A percentile compares a stretch with the other conserved stretches of the same genome.
Evolutionary conservation across 2,113 vertebrate genomes (phyloP).

Genomic region (Apistogramma diplotaenia): DNA sequence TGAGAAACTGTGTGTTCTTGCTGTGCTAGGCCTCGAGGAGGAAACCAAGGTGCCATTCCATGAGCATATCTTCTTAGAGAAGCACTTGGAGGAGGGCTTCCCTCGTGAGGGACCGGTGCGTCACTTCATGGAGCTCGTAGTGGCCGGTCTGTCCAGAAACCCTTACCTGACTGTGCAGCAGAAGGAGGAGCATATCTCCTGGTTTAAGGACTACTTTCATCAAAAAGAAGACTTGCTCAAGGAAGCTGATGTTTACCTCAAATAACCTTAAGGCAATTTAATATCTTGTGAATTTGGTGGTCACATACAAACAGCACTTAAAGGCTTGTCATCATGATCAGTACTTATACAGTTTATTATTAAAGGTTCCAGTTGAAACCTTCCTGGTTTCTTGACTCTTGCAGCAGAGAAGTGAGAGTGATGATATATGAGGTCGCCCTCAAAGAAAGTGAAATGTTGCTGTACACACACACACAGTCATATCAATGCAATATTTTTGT

Average conservation of each 20-base stretch:
- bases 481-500: background rate
- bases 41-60: slow-evolving; percentile 86
- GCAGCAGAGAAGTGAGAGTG: background rate
- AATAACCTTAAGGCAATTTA: slow-evolving; percentile 46
- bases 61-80: slow-evolving; percentile 93
- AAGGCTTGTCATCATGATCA: background rate
- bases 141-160: slow-evolving; percentile 89
- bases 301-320: background rate
- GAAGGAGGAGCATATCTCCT: slow-evolving; percentile 91
- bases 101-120: slow-evolving; percentile 87
- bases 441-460: background rate
- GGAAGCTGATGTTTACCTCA: slow-evolving; percentile 75
- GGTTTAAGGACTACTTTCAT: slow-evolving; percentile 93
- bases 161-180: slow-evolving; percentile 85
- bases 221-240: slow-evolving; percentile 86
- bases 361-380: background rate
- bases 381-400: background rate
- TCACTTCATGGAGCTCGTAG: slow-evolving; percentile 96
- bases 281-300: background rate
- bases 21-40: slow-evolving; percentile 85
- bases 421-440: background rate
- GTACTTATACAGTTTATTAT: background rate
- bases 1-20: background rate
- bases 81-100: slow-evolving; percentile 84
- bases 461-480: background rate